phyloP scores from a whole-genome alignment of 2,888 invertebrate genomes.

The Acrobasis consociella region DNA sequence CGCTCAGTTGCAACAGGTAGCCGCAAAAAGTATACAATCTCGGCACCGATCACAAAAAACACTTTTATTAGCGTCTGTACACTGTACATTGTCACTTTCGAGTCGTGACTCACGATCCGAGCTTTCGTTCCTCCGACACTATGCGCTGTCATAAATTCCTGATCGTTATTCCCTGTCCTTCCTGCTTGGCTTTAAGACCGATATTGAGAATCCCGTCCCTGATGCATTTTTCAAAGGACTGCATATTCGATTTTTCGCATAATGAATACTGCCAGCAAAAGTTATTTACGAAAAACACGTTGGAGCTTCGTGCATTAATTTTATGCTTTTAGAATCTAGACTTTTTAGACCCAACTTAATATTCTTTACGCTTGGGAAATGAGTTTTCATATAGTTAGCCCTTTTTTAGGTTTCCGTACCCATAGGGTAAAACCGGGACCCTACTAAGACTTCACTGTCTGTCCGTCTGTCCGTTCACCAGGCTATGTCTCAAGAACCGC shows the following conservation, averaged over 20 bases:
- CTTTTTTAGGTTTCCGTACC: too few species aligned
- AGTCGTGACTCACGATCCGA: slow-evolving; percentile 68
- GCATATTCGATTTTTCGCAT: neutral
- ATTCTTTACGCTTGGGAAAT: too few species aligned
- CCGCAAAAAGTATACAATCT: slow-evolving; percentile 19
- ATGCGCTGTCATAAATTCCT: slow-evolving; percentile 52
- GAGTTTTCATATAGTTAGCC: too few species aligned
- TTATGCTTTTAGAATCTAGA: too few species aligned
- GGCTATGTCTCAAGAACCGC: too few species aligned
- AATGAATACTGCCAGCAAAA: neutral
- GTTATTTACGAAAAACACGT: neutral
- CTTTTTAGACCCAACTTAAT: too few species aligned
- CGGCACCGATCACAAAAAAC: slow-evolving; percentile 32
- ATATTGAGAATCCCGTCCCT: slow-evolving; percentile 30
- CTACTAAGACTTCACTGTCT: too few species aligned
- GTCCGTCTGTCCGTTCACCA: too few species aligned
- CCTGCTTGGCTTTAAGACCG: slow-evolving; percentile 38
- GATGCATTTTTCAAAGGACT: neutral
- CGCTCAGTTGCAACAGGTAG: slow-evolving; percentile 21
- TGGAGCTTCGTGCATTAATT: too few species aligned
- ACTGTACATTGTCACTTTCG: slow-evolving; percentile 64
- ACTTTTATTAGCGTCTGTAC: slow-evolving; percentile 51
- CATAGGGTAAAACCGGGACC: too few species aligned
- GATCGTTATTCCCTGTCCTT: slow-evolving; percentile 50
- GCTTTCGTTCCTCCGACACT: slow-evolving; percentile 57